Evolutionary conservation across 53 echinoderm and acorn worm species (phyloP), one percentile per base, ranked within the genome.

Genomic region (Astropecten irregularis): DNA sequence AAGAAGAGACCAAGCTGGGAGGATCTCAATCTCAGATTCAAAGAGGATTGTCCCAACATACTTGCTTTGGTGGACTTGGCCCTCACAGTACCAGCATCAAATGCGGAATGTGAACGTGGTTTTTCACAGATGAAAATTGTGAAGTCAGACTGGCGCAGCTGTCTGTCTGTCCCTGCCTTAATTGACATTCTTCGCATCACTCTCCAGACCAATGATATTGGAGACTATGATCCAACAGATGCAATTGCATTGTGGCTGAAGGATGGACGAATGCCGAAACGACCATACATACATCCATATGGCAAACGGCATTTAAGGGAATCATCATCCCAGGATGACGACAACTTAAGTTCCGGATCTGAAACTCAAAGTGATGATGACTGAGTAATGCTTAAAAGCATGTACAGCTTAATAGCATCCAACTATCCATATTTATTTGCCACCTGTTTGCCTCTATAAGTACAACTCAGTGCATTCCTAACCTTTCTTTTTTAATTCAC

Each of bases 71-170:
- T 58, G 58, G 58, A 58, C 26, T 58, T 58, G 3, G 58, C 1
- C 19, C 58, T 58, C 16, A 58, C 58, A n/a, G n/a, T n/a, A n/a
- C 58, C 58, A 10, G 58, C 58, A 10, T 58, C 58, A 58, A 58
- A 58, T 58, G 58, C 58, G 19, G n/a, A n/a, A n/a, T n/a, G n/a
- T n/a, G n/a, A n/a, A n/a, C n/a, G n/a, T n/a, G n/a, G n/a, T n/a
- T n/a, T n/a, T n/a, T n/a, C n/a, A n/a, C 49, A 49, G n/a, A 16
- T 14, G 14, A 3, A 49, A 3, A 1, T 1, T 49, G 49, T 14
- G 14, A 49, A n/a, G n/a, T 49, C 15, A 49, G n/a, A 49, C 14
- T 16, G 49, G 14, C 15, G n/a, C 14, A 49, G 1, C 26, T 21
- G 58, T 3, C 26, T 58, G 58, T 10, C 9, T 19, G 2, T 58